Base-by-base conservation (phyloP, 2,113 vertebrate genomes). In the Pyrgilauda ruficollis region DNA sequence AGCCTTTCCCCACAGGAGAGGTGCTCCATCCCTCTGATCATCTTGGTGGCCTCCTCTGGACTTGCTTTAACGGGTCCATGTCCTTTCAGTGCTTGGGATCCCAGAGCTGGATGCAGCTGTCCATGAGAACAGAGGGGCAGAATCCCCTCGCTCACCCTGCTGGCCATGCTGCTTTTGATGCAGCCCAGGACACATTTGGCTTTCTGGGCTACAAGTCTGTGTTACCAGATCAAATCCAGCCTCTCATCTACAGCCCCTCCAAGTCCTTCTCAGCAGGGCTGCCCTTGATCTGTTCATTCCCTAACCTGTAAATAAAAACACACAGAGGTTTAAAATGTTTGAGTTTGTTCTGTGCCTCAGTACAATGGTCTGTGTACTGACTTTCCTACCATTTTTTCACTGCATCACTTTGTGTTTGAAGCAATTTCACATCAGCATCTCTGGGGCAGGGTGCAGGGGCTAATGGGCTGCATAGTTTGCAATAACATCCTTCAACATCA, bases 121-220 rank as follows among this genome's bases (percentile, higher is more conserved):
- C 17, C 20, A 4, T 4, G 9, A 82, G 13, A 75, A 33, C 7
- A 37, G 37, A 52, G 15, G 52, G 27, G 19, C 10, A 59, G 37
- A 59, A 59, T n/a, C 27, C 9, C 13, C n/a, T 61, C 20, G 9
- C 28, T 53, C 0, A 8, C 6, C n/a, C 24, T 41, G 9, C 46
- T 68, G 28, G 6, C 33, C 23, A 10, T 0, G 0, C 9, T 52
- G 77, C 33, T 89, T 68, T 67, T n/a, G 16, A 46, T 61, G 53
- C 19, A 39, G 10, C 13, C 19, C 46, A 47, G 47, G 6, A 22
- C 8, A 47, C 0, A 0, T 41, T 39, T 55, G n/a, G 6, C 24
- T 41, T 68, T 68, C 30, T 68, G 28, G 46, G 13, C 23, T 61
- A 8, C 30, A n/a, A 55, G 21, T 46, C 8, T 26, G 22, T 24